Percentiles rank a stretch among this genome's conserved stretches.
Conservation (phyloP, 2,113 vertebrate genomes). For the Gavialis gangeticus region DNA sequence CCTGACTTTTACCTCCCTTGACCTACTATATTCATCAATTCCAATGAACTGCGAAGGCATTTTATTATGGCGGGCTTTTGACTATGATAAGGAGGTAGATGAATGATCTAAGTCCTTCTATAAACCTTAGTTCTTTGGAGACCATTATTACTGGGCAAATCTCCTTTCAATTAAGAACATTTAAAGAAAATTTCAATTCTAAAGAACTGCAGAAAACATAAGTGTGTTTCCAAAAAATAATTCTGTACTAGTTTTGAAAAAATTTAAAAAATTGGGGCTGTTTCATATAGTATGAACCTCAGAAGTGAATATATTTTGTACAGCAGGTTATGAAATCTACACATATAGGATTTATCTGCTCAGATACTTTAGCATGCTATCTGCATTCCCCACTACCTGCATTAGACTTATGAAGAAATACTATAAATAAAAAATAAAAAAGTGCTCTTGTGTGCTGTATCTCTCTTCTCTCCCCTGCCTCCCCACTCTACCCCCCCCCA, state of each 20-base stretch:
- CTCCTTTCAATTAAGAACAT: neutral
- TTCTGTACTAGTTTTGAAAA: neutral
- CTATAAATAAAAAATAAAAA: neutral
- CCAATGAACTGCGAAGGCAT: rapidly evolving
- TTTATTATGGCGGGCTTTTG: neutral
- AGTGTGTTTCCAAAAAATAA: neutral
- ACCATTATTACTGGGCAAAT: neutral
- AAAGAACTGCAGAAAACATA: neutral
- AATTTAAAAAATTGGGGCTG: rapidly evolving
- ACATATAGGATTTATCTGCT: neutral
- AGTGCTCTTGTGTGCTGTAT: too few species aligned
- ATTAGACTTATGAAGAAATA: neutral
- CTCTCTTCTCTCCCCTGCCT: too few species aligned
- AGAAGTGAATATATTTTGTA: neutral
- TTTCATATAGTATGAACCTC: neutral
- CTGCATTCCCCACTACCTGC: neutral
- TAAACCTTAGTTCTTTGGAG: neutral
- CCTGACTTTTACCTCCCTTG: neutral
- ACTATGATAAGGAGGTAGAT: neutral
- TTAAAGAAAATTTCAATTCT: neutral
- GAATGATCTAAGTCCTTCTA: neutral
- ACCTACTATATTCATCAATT: neutral
- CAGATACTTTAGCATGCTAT: neutral
- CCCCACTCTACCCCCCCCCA: too few species aligned
- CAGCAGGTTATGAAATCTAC: neutral